These are phyloP conservation scores for Tangara arthus DNA, from an alignment of 2,797 vertebrate species.

Conservation along the genomic window DNA sequence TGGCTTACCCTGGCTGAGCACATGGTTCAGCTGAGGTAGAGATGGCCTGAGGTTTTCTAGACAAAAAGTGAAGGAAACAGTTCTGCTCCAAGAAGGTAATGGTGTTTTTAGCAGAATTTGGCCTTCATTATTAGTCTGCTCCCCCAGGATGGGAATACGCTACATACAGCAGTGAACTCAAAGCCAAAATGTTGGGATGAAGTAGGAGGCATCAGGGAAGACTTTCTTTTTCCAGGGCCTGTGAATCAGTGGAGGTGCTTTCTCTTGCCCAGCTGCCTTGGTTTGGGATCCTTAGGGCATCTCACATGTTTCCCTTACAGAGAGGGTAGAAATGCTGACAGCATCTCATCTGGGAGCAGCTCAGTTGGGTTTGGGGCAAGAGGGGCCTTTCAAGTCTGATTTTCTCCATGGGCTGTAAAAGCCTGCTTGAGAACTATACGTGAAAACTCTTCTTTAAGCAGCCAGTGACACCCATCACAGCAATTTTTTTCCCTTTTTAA, in stretches of 20 bases:
- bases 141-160: accelerated
- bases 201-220: neutral
- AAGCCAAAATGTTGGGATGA: neutral
- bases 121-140: neutral
- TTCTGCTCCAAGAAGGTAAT: neutral
- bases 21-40: neutral
- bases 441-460: neutral
- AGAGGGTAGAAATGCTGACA: neutral
- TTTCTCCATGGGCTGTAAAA: neutral
- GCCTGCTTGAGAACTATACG: neutral
- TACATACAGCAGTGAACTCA: neutral
- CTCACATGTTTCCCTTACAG: neutral
- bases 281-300: neutral
- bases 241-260: neutral
- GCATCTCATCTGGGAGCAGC: neutral
- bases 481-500: neutral
- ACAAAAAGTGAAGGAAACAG: neutral
- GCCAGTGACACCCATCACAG: neutral
- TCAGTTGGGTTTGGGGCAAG: neutral
- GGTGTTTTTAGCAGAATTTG: neutral
- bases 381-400: neutral
- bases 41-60: neutral
- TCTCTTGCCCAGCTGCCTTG: neutral
- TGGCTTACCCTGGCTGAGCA: neutral
- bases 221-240: neutral